These are phyloP conservation scores for Melikaiella ostensackeni DNA, from an alignment of 2,888 invertebrate genomes.

Conservation along the genomic window DNA sequence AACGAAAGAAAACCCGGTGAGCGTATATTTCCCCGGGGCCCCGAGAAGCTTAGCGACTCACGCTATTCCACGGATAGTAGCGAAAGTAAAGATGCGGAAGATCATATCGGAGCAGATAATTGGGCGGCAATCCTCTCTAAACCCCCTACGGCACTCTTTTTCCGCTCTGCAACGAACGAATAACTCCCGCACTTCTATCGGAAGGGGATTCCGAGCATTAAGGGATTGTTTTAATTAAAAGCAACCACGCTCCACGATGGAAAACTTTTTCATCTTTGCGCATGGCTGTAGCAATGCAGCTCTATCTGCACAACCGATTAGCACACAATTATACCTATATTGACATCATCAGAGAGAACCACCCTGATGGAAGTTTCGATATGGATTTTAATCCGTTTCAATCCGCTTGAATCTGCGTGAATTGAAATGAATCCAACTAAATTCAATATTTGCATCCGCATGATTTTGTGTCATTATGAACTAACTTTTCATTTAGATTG, in stretches of 20 bases:
- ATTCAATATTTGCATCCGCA: too few relatives aligned
- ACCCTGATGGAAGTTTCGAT: too few relatives aligned
- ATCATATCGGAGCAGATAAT: conserved; percentile 75
- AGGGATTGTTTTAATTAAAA: conserved; percentile 58
- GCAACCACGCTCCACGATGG: conserved; percentile 38
- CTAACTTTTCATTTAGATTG: too few relatives aligned
- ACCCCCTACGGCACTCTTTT: conserved; percentile 54
- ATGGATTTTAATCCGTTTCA: too few relatives aligned
- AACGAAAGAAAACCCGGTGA: conserved; percentile 73
- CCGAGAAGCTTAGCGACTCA: conserved; percentile 66
- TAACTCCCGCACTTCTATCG: conserved; percentile 44
- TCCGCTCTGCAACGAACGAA: conserved; percentile 50
- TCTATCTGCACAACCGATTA: not conserved
- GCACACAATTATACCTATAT: not conserved
- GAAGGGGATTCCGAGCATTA: conserved; percentile 46
- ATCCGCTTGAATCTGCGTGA: too few relatives aligned
- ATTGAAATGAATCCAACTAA: too few relatives aligned
- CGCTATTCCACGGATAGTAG: conserved; percentile 54
- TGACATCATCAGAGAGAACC: too few relatives aligned
- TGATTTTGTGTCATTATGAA: too few relatives aligned
- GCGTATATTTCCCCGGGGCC: conserved; percentile 74
- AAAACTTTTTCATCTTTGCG: conserved; percentile 1
- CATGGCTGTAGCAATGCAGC: not conserved
- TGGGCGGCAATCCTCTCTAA: conserved; percentile 73
- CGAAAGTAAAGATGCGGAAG: conserved; percentile 67